These are phyloP conservation scores for Spheniscus mendiculus DNA, from an alignment of 2,113 vertebrate genomes.

Conservation along the genomic window DNA sequence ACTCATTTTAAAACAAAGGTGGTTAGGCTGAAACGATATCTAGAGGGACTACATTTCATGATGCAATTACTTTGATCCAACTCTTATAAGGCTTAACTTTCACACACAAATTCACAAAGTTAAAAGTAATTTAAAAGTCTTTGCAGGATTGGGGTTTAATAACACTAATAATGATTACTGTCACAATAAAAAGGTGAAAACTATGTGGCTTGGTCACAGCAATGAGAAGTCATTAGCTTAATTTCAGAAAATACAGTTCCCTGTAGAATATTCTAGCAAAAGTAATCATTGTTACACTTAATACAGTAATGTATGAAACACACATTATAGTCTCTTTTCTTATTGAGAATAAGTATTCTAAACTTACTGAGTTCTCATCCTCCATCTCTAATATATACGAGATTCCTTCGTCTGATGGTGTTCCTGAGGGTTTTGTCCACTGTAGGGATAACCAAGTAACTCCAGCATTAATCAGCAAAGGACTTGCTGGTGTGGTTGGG, in stretches of 20 bases:
- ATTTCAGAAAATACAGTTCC: not conserved
- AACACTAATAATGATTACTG: not conserved
- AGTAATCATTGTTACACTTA: not conserved
- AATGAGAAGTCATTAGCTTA: not conserved
- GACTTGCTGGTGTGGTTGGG: conserved; percentile 89
- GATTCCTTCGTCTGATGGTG: conserved; percentile 94
- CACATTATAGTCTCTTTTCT: not conserved
- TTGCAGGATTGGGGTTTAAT: not conserved
- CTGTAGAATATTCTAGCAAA: not conserved
- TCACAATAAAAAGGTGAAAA: not conserved
- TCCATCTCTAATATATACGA: conserved; percentile 97
- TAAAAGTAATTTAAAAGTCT: not conserved
- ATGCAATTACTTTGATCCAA: not conserved
- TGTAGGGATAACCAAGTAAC: conserved; percentile 91
- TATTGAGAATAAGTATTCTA: conserved; percentile 47
- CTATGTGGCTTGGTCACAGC: not conserved
- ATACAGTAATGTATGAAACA: not conserved
- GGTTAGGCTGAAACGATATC: not conserved
- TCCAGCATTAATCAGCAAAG: conserved; percentile 87
- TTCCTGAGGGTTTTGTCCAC: conserved; percentile 91
- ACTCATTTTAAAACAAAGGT: not conserved
- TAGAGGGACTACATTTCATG: not conserved
- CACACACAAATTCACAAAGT: not conserved
- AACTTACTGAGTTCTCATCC: conserved; percentile 92
- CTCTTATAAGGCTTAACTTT: not conserved